Evolutionary conservation across 2,113 vertebrate species (phyloP).

Genomic region (Muntiacus reevesi): DNA sequence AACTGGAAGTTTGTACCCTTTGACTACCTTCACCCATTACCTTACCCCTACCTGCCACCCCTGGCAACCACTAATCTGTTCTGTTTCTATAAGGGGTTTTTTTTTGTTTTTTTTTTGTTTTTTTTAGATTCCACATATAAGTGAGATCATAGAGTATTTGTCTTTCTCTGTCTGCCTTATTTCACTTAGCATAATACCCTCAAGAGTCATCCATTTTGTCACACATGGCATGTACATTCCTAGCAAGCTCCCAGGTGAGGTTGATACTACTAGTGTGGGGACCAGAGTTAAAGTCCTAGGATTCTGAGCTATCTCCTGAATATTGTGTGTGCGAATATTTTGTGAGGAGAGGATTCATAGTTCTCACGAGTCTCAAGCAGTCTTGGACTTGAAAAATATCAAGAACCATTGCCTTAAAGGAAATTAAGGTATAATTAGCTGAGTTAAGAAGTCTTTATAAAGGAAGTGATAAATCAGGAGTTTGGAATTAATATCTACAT

Average conservation of each 20-base stretch:
- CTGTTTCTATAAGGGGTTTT: neutral
- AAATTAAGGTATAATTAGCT: neutral
- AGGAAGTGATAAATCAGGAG: neutral
- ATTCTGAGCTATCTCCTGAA: neutral
- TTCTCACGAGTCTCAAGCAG: neutral
- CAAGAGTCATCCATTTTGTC: neutral
- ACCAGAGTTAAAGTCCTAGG: neutral
- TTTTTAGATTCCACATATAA: neutral
- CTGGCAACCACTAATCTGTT: neutral
- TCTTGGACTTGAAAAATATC: neutral
- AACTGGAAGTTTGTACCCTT: neutral
- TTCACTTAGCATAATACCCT: neutral
- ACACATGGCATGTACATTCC: neutral
- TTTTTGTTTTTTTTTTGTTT: neutral
- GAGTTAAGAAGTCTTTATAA: neutral
- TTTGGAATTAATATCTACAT: neutral
- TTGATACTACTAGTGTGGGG: neutral
- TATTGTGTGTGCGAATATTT: neutral
- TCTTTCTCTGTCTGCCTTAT: neutral
- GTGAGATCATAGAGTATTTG: neutral
- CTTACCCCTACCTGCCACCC: neutral
- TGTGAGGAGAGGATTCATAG: neutral
- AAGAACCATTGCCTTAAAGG: neutral
- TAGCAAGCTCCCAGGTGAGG: neutral
- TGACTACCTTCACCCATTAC: neutral